phyloP scores from a whole-genome alignment of 2,888 invertebrate genomes.

The Lissocephala sabroskyi region DNA sequence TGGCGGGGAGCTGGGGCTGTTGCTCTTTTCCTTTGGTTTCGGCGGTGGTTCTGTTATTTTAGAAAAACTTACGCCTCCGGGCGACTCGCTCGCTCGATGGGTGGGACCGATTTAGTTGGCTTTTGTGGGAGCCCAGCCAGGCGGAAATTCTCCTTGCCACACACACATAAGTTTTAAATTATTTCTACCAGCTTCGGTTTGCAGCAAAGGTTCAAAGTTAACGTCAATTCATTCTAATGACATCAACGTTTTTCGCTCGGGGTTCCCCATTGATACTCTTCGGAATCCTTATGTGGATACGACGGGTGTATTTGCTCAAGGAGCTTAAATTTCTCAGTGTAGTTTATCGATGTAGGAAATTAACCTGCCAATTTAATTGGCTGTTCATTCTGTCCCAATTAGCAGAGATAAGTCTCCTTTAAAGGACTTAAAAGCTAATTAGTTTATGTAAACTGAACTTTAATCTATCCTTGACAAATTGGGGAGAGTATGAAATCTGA shows the following conservation, averaged over 20 bases:
- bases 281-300: too few relatives aligned
- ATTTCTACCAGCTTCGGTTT: slow-evolving; percentile 32
- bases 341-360: too few relatives aligned
- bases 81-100: slow-evolving; percentile 7
- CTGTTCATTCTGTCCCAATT: too few relatives aligned
- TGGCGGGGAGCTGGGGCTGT: background rate
- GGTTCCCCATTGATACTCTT: too few relatives aligned
- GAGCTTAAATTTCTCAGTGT: too few relatives aligned
- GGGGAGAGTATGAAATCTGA: too few relatives aligned
- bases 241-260: slow-evolving; percentile 50
- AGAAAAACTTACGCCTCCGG: slow-evolving; percentile 45
- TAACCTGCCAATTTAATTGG: too few relatives aligned
- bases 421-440: too few relatives aligned
- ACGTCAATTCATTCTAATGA: slow-evolving; percentile 55
- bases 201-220: slow-evolving; percentile 51
- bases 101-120: slow-evolving; percentile 11
- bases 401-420: too few relatives aligned
- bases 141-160: slow-evolving; percentile 31
- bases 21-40: background rate
- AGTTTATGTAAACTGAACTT: too few relatives aligned
- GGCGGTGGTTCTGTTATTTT: slow-evolving; percentile 40
- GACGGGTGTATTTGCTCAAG: too few relatives aligned
- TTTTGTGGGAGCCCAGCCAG: slow-evolving; percentile 29
- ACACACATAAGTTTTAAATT: slow-evolving; percentile 50
- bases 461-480: too few relatives aligned